A percentile compares a stretch with the other conserved stretches of the same genome.
Evolutionary conservation across 2,888 invertebrate genomes (phyloP).

Genomic region (Lacanobia wlatinum): DNA sequence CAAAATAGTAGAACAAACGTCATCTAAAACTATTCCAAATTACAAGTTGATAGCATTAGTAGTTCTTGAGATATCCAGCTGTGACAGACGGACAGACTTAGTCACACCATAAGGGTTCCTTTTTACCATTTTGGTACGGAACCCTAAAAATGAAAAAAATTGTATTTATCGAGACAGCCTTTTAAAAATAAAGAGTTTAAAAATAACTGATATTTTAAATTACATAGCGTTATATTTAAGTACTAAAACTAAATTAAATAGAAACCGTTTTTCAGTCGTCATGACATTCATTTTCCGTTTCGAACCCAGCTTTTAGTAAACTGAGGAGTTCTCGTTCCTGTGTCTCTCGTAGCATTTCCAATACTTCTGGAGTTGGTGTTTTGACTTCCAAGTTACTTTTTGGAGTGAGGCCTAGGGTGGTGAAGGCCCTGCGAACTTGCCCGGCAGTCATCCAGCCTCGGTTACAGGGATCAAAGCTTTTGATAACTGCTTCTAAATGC

Average conservation of each 20-base stretch:
- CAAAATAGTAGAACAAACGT: too few relatives aligned
- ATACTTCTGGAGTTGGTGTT: slow-evolving; percentile 71
- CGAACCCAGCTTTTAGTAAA: slow-evolving; percentile 67
- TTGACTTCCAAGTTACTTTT: slow-evolving; percentile 71
- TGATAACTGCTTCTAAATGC: slow-evolving; percentile 82
- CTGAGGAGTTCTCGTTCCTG: slow-evolving; percentile 79
- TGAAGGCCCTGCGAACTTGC: slow-evolving; percentile 81
- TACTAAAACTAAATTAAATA: neutral
- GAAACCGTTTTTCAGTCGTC: neutral
- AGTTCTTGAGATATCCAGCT: too few relatives aligned
- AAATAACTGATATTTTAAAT: neutral
- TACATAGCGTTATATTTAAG: neutral
- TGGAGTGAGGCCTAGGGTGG: slow-evolving; percentile 78
- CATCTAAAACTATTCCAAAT: too few relatives aligned
- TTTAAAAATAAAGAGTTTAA: too few relatives aligned
- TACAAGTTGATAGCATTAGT: too few relatives aligned
- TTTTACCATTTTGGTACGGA: too few relatives aligned
- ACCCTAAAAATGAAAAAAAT: too few relatives aligned
- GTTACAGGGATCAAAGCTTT: slow-evolving; percentile 86
- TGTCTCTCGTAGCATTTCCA: slow-evolving; percentile 69
- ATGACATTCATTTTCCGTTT: slow-evolving; percentile 40
- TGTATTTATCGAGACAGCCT: too few relatives aligned
- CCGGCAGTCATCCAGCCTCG: slow-evolving; percentile 83
- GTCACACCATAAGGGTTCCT: too few relatives aligned
- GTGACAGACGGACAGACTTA: too few relatives aligned